phyloP scores from a whole-genome alignment of 2,797 vertebrate species.

The Propithecus deckenii region DNA sequence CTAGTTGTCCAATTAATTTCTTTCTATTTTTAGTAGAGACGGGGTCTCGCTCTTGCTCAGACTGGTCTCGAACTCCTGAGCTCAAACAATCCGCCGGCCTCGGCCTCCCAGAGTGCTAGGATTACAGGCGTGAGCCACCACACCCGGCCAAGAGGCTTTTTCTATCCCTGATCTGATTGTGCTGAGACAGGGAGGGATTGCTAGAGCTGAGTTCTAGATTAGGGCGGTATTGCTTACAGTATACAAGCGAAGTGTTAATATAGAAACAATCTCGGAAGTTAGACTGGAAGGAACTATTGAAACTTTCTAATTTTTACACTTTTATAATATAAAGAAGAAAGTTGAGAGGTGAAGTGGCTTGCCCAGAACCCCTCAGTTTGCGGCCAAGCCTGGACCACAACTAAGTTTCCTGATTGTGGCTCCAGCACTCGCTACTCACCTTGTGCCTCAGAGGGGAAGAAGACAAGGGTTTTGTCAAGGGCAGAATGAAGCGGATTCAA shows the following conservation, averaged over 20 bases:
- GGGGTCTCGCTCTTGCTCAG: too few species aligned
- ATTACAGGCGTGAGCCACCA: too few species aligned
- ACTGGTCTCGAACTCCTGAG: too few species aligned
- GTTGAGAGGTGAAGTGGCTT: not conserved
- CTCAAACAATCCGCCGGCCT: too few species aligned
- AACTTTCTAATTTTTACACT: not conserved
- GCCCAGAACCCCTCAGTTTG: not conserved
- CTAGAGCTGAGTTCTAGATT: not conserved
- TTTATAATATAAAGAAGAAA: not conserved
- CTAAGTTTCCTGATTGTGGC: not conserved
- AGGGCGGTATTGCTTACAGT: too few species aligned
- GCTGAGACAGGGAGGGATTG: not conserved
- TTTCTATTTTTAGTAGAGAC: too few species aligned
- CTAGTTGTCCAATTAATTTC: too few species aligned
- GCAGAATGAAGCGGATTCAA: not conserved
- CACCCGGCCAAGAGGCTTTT: not conserved
- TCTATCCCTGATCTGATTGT: not conserved
- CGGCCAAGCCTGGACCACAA: not conserved
- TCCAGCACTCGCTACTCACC: not conserved
- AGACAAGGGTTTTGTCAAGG: not conserved
- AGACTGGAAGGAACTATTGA: too few species aligned
- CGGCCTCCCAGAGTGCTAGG: too few species aligned
- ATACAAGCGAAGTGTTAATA: not conserved
- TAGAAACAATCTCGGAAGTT: not conserved
- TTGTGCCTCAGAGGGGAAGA: not conserved